Percentiles rank a stretch among this genome's conserved stretches.
Conservation (phyloP, 2,113 vertebrate species). For the Catharus bicknelli region DNA sequence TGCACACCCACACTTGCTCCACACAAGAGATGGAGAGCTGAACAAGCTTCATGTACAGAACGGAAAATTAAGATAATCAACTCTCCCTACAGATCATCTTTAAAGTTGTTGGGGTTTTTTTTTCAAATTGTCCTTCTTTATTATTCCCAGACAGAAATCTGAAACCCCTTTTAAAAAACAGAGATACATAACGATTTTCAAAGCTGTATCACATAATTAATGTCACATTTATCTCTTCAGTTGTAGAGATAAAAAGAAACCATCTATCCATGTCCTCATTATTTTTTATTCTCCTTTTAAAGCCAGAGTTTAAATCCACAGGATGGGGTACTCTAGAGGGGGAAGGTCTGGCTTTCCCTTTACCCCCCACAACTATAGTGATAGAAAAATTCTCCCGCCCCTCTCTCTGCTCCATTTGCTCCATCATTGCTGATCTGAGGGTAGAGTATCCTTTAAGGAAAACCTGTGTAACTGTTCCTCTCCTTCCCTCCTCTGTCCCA, state of each 20-base stretch:
- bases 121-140: constrained; percentile 42
- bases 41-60: background rate
- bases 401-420: background rate
- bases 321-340: background rate
- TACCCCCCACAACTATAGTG: background rate
- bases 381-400: background rate
- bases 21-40: background rate
- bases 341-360: constrained; percentile 12
- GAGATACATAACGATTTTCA: constrained; percentile 60
- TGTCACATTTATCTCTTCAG: constrained; percentile 69
- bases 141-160: constrained; percentile 66
- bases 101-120: background rate
- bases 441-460: background rate
- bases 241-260: constrained; percentile 67
- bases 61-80: constrained; percentile 53
- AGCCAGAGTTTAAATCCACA: background rate
- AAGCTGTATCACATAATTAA: constrained; percentile 68
- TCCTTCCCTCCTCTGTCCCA: background rate
- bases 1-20: background rate
- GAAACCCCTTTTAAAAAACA: constrained; percentile 39
- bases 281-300: constrained; percentile 58
- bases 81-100: constrained; percentile 52
- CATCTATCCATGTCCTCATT: constrained; percentile 56
- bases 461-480: background rate
- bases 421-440: accelerated